Conservation (phyloP, 2,888 invertebrate species). For the Eulithis testata region DNA sequence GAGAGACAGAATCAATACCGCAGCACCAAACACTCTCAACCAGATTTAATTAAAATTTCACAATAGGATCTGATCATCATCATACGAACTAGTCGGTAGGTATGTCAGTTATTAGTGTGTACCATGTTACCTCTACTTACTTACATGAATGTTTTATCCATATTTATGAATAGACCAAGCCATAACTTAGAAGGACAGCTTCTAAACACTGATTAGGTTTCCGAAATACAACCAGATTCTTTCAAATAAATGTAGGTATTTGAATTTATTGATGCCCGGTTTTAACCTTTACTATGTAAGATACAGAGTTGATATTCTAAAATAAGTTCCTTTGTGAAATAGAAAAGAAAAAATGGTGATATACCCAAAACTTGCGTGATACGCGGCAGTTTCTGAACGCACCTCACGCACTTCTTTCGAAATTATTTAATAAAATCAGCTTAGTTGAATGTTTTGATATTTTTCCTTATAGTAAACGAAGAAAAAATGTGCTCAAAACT, state of each 20-base stretch:
- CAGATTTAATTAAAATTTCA: no score
- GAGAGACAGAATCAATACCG: no score
- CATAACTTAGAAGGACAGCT: constrained; percentile 72
- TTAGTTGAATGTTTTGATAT: constrained; percentile 75
- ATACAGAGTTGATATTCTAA: constrained; percentile 46
- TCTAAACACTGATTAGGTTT: constrained; percentile 73
- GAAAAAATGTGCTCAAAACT: constrained; percentile 41
- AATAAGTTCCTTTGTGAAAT: constrained; percentile 38
- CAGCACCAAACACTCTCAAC: no score
- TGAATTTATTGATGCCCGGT: neutral
- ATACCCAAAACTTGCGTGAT: constrained; percentile 65
- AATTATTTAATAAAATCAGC: constrained; percentile 82
- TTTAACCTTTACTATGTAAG: constrained; percentile 34
- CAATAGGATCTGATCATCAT: no score
- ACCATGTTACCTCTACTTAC: constrained; percentile 30
- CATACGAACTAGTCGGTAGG: no score
- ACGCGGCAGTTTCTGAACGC: constrained; percentile 66
- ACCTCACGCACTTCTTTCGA: constrained; percentile 76
- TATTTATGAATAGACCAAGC: constrained; percentile 64
- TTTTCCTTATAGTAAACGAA: constrained; percentile 52
- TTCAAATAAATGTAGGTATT: constrained; percentile 29
- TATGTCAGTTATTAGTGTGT: no score
- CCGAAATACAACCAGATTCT: constrained; percentile 45
- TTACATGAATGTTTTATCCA: constrained; percentile 61
- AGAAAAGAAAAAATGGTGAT: constrained; percentile 55